Conservation (phyloP, 2,888 invertebrate species). For the Patella ulyssiponensis region DNA sequence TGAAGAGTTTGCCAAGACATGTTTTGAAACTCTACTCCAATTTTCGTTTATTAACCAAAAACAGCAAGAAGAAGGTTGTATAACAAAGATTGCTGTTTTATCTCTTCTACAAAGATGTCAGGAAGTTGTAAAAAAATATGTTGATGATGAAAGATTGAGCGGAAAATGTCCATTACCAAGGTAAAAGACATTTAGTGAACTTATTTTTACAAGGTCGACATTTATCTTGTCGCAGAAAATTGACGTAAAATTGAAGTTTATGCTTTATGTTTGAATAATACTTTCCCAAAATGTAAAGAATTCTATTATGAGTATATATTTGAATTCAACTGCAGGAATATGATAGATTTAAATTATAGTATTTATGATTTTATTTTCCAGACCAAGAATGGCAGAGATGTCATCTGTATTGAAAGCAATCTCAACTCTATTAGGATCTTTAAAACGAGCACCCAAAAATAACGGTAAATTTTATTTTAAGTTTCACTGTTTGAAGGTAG, state of each 20-base stretch:
- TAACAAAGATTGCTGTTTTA: slow-evolving; percentile 83
- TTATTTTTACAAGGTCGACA: too few relatives aligned
- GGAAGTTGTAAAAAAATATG: slow-evolving; percentile 90
- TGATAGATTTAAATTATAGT: too few relatives aligned
- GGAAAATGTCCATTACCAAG: slow-evolving; percentile 89
- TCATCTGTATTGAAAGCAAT: slow-evolving; percentile 96
- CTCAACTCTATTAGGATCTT: slow-evolving; percentile 89
- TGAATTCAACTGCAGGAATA: too few relatives aligned
- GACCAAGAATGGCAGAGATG: slow-evolving; percentile 94
- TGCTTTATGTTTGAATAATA: background rate
- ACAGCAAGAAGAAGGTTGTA: slow-evolving; percentile 73
- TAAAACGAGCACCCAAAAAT: slow-evolving; percentile 90
- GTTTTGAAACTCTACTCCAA: slow-evolving; percentile 94
- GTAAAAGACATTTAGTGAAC: slow-evolving; percentile 70
- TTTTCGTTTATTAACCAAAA: slow-evolving; percentile 80
- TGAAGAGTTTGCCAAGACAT: slow-evolving; percentile 96
- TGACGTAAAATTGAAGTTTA: background rate
- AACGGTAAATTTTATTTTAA: slow-evolving; percentile 78
- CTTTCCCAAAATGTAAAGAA: background rate
- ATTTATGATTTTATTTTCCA: slow-evolving; percentile 71
- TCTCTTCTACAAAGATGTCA: slow-evolving; percentile 92
- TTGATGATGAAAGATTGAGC: slow-evolving; percentile 86
- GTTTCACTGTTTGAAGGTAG: too few relatives aligned
- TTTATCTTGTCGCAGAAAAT: background rate
- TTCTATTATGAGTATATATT: background rate